A percentile compares a stretch with the other conserved stretches of the same genome.
Evolutionary conservation across 2,888 invertebrate species (phyloP).

Genomic region (Plusia festucae): DNA sequence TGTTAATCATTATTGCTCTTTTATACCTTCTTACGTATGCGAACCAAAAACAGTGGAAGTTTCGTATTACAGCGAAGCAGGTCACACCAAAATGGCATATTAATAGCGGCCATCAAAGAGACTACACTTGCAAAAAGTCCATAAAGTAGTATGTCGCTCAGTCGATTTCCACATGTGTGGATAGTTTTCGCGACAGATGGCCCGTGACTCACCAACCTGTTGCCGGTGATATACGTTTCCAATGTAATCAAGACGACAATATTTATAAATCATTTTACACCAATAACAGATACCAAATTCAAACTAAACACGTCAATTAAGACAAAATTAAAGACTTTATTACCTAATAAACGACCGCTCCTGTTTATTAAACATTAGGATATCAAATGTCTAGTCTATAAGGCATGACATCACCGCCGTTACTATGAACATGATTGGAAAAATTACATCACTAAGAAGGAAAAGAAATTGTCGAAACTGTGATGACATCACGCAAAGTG

Average conservation of each 20-base stretch:
- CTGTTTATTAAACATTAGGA: slow-evolving; percentile 64
- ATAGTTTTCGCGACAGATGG: slow-evolving; percentile 87
- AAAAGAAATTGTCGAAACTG: slow-evolving; percentile 68
- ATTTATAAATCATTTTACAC: slow-evolving; percentile 72
- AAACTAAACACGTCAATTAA: slow-evolving; percentile 60
- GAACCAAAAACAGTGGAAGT: slow-evolving; percentile 57
- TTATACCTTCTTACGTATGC: slow-evolving; percentile 28
- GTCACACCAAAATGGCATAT: slow-evolving; percentile 75
- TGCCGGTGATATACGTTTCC: slow-evolving; percentile 73
- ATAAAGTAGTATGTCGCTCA: slow-evolving; percentile 73
- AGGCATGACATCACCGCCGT: slow-evolving; percentile 77
- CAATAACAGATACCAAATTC: slow-evolving; percentile 59
- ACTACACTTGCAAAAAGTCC: slow-evolving; percentile 69
- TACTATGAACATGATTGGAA: slow-evolving; percentile 58
- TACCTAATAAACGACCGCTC: slow-evolving; percentile 67
- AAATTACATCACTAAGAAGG: slow-evolving; percentile 78
- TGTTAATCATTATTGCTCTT: slow-evolving; percentile 45
- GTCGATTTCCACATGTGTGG: slow-evolving; percentile 81
- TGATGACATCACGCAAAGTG: slow-evolving; percentile 40
- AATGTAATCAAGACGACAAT: slow-evolving; percentile 79
- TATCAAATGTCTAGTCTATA: slow-evolving; percentile 74
- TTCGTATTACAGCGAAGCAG: slow-evolving; percentile 74
- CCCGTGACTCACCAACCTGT: slow-evolving; percentile 86
- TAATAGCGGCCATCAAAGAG: slow-evolving; percentile 73
- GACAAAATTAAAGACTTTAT: slow-evolving; percentile 62